These are phyloP conservation scores for Limnothrissa miodon DNA, from an alignment of 2,113 vertebrate genomes.

Conservation along the genomic window DNA sequence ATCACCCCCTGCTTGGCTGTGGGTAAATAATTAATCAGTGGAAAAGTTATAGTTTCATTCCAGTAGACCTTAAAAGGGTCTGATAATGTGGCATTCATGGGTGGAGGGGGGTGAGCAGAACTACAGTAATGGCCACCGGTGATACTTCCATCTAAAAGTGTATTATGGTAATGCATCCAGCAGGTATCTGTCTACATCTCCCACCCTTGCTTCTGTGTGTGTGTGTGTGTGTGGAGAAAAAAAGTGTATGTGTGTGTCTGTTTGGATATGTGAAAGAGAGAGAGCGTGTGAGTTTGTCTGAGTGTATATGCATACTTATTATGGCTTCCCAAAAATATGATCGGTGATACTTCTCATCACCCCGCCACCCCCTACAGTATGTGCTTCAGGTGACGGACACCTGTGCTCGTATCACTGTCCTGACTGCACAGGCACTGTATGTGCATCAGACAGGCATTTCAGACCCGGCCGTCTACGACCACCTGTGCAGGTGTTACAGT, in stretches of 20 bases:
- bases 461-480: slow-evolving; percentile 40
- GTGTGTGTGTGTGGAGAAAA: neutral
- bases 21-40: neutral
- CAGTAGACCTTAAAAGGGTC: too few species aligned
- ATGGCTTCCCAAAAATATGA: neutral
- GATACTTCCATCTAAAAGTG: neutral
- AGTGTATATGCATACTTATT: too few species aligned
- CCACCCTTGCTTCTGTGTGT: neutral
- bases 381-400: neutral
- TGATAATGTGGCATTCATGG: neutral
- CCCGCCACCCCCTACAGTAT: neutral
- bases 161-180: neutral
- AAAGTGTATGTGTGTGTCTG: neutral
- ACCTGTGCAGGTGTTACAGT: slow-evolving; percentile 49
- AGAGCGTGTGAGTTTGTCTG: neutral
- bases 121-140: neutral
- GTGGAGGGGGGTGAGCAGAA: neutral
- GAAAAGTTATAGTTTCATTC: neutral
- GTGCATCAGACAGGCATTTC: neutral
- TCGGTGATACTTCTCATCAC: neutral
- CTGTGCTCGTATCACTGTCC: neutral
- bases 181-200: neutral
- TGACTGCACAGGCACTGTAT: neutral
- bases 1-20: neutral
- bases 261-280: neutral